Evolutionary conservation across 1,140 invertebrate species (phyloP).

Genomic region (Diabrotica undecimpunctata): DNA sequence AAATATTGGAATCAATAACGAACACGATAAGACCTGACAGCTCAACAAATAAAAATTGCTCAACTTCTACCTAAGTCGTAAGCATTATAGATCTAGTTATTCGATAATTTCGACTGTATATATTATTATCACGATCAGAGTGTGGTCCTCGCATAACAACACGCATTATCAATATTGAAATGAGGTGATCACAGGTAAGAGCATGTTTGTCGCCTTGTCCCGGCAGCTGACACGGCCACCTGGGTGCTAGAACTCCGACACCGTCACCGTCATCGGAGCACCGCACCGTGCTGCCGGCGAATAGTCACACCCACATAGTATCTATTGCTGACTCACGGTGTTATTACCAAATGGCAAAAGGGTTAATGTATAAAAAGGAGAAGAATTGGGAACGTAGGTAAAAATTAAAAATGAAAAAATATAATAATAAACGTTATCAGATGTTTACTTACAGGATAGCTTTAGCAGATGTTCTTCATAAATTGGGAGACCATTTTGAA

Average conservation of each 20-base stretch:
- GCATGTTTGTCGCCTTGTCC: constrained; percentile 39
- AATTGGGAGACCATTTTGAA: too few species aligned
- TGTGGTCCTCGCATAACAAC: constrained; percentile 35
- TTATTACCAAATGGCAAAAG: constrained; percentile 28
- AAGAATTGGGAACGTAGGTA: too few species aligned
- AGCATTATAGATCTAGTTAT: background rate
- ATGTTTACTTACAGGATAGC: too few species aligned
- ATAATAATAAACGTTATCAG: too few species aligned
- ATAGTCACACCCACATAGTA: constrained; percentile 35
- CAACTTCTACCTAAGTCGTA: too few species aligned
- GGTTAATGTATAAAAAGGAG: background rate
- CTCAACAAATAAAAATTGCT: too few species aligned
- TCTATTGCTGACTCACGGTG: constrained; percentile 37
- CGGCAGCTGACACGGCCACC: constrained; percentile 42
- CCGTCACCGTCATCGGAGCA: constrained; percentile 31
- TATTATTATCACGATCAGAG: constrained; percentile 15
- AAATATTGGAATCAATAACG: too few species aligned
- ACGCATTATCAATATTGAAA: constrained; percentile 42
- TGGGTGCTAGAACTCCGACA: constrained; percentile 39
- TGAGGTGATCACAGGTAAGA: constrained; percentile 41
- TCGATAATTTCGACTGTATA: constrained; percentile 9
- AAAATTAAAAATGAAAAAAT: too few species aligned
- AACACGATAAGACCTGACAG: too few species aligned
- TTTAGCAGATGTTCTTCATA: too few species aligned
- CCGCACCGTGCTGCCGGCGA: constrained; percentile 1